Conservation (phyloP, 2,797 vertebrate species). For the Momotus momota region DNA sequence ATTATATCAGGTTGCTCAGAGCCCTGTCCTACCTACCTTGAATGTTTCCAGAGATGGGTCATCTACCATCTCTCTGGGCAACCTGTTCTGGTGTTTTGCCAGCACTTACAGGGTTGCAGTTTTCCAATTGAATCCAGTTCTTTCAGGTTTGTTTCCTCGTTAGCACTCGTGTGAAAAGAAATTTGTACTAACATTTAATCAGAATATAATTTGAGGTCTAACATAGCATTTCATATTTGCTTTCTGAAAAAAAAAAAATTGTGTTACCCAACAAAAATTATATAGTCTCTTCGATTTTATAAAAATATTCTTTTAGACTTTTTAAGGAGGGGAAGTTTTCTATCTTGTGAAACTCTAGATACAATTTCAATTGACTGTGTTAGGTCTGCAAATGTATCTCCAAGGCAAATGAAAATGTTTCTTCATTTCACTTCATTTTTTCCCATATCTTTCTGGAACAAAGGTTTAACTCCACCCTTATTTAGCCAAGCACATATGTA, state of each 20-base stretch:
- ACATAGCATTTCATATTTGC: neutral
- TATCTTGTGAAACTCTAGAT: neutral
- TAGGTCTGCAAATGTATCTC: neutral
- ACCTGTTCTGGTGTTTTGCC: neutral
- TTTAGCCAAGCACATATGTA: neutral
- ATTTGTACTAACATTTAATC: neutral
- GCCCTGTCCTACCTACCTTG: neutral
- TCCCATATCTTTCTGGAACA: neutral
- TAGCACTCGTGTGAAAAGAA: neutral
- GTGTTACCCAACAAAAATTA: neutral
- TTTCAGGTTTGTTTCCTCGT: neutral
- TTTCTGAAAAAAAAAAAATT: neutral
- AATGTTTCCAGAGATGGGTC: neutral
- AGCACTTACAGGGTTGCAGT: neutral
- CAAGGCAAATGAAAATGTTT: neutral
- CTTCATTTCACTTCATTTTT: neutral
- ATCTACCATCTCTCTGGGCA: neutral
- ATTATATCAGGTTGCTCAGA: neutral
- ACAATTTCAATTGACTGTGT: neutral
- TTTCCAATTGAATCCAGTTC: neutral
- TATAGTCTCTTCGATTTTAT: neutral
- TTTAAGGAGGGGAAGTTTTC: fast-evolving
- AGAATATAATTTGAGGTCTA: neutral
- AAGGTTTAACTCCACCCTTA: neutral
- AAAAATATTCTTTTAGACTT: neutral